Percentiles rank a stretch among this genome's conserved stretches.
These are phyloP conservation scores for Eudyptes chrysolophus DNA, from an alignment of 2,113 vertebrate genomes.

Conservation along the genomic window DNA sequence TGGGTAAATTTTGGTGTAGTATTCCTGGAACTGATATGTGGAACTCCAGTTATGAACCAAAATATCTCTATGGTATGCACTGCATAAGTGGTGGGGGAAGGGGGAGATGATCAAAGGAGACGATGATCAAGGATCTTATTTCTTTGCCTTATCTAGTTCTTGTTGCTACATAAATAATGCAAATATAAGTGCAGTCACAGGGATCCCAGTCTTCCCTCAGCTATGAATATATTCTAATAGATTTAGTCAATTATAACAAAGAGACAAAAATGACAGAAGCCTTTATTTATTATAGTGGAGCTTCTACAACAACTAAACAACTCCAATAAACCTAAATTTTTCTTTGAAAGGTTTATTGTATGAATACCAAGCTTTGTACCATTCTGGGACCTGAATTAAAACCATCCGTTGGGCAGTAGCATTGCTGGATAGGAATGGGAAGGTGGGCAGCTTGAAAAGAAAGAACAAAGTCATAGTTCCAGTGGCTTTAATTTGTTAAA, in stretches of 20 bases:
- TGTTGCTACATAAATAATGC: conserved; percentile 62
- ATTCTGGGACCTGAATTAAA: conserved; percentile 11
- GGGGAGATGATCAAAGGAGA: conserved; percentile 36
- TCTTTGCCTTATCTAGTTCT: conserved; percentile 45
- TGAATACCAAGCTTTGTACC: neutral
- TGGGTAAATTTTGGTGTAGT: neutral
- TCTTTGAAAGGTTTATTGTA: neutral
- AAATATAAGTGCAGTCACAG: conserved; percentile 31
- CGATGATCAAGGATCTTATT: conserved; percentile 52
- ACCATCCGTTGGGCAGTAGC: neutral
- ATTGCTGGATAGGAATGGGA: neutral
- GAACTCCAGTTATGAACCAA: neutral
- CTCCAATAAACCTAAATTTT: neutral
- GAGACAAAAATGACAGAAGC: neutral
- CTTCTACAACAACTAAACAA: neutral
- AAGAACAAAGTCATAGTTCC: conserved; percentile 13
- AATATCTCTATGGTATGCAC: neutral
- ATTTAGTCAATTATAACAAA: conserved; percentile 20
- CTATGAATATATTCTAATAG: conserved; percentile 39
- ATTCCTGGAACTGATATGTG: neutral
- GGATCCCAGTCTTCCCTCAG: conserved; percentile 31
- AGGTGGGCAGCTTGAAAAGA: conserved; percentile 11
- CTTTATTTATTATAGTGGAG: neutral
- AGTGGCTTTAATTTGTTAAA: conserved; percentile 57
- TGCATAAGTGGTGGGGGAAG: neutral